Evolutionary conservation across 2,888 invertebrate genomes (phyloP).

Genomic region (Ceriagrion tenellum): DNA sequence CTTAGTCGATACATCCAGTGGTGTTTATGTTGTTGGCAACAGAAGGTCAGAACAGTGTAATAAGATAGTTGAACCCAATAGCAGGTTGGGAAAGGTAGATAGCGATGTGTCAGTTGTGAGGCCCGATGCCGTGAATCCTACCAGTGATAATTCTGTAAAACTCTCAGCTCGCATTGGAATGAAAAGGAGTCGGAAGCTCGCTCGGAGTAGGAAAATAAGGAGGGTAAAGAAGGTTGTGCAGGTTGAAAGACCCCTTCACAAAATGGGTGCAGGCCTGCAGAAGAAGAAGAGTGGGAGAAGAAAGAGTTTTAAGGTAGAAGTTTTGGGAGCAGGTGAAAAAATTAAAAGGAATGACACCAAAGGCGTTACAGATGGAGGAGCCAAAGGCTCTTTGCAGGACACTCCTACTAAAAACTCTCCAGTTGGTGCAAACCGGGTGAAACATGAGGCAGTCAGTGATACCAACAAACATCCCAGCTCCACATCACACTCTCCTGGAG

Average conservation of each 20-base stretch:
- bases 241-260: conserved; percentile 73
- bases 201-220: conserved; percentile 35
- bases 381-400: conserved; percentile 46
- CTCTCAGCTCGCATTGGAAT: conserved; percentile 50
- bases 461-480: conserved; percentile 18
- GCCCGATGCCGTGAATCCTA: conserved; percentile 34
- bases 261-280: conserved; percentile 71
- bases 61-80: conserved; percentile 44
- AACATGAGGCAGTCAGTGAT: conserved; percentile 16
- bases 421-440: conserved; percentile 31
- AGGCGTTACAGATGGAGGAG: conserved; percentile 54
- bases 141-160: conserved; percentile 59
- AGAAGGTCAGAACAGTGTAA: conserved; percentile 58
- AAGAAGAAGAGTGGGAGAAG: conserved; percentile 70
- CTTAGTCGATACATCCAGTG: conserved; percentile 61
- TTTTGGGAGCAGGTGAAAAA: conserved; percentile 65
- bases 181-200: conserved; percentile 68
- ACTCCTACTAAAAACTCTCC: conserved; percentile 60
- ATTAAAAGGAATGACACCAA: conserved; percentile 64
- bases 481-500: conserved; percentile 43
- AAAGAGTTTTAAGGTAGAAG: conserved; percentile 69
- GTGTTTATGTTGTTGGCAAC: conserved; percentile 61
- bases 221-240: conserved; percentile 68
- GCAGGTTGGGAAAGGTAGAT: conserved; percentile 43
- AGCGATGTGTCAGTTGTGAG: conserved; percentile 45